Base-by-base conservation (phyloP, 2,888 invertebrate genomes). In the Bibio marci region DNA sequence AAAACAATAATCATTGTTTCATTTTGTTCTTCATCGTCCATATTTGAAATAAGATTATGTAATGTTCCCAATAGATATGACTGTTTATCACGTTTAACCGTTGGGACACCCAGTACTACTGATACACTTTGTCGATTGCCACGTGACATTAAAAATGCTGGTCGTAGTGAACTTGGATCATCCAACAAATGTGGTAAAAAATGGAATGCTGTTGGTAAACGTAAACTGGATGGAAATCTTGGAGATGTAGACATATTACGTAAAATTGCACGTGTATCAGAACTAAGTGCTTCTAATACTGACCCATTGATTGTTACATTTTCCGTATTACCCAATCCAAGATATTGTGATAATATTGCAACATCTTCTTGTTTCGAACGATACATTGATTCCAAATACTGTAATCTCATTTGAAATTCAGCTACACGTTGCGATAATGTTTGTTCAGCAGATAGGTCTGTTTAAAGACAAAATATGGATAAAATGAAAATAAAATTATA, bases 101-200 rank as follows among this genome's bases (percentile, higher is more conserved):
- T 92, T 0, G 92, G 92, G 44, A 94, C 51, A 28, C 62, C 94
- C 35, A 92, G 65, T 2, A 91, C 85, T 43, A 90, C 70, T 36
- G 85, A 80, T 0, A 81, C 82, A 46, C 80, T 80, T 8, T 68
- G 67, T 41, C 82, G 68, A 22, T 22, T 22, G 3, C 76, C 78
- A 45, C 75, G 76, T 26, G 79, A 80, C 57, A 86, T 67, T 48
- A 80, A 68, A 57, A 78, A 81, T 10, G 81, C 80, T 2, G 91
- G 85, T 41, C 76, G 69, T 40, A 90, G 62, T 50, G 83, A 83
- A 45, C 72, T 66, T 0, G 80, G 77, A 54, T 82, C 77, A 45
- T 78, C 77, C 46, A 86, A 68, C 33, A 92, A 67, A 59, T 92
- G 88, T 2, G 91, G 91, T 49, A 92, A 66, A 55, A 88, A 85